These are phyloP conservation scores for Lagopus muta DNA, from an alignment of 2,113 vertebrate genomes.

Conservation along the genomic window DNA sequence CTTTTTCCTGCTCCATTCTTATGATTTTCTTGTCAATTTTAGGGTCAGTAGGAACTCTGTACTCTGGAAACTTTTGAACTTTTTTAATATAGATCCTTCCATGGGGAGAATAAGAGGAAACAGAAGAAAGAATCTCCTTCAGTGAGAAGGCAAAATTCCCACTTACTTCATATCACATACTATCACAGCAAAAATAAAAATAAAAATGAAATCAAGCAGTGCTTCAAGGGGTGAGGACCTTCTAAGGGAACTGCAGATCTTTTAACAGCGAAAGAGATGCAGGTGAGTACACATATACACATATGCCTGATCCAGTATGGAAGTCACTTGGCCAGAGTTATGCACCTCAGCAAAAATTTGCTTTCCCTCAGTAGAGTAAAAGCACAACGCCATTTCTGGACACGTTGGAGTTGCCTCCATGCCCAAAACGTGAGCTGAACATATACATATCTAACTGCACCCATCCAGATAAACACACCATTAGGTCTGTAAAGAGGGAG, in stretches of 20 bases:
- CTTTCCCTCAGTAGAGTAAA: neutral
- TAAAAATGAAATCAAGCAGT: neutral
- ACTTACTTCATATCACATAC: neutral
- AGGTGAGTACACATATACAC: neutral
- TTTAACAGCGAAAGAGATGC: neutral
- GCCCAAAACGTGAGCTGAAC: neutral
- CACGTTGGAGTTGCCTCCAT: neutral
- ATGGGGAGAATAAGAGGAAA: neutral
- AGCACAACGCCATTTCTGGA: neutral
- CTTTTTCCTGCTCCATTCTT: slow-evolving; percentile 88
- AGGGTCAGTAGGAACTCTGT: slow-evolving; percentile 85
- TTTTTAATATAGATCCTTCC: slow-evolving; percentile 91
- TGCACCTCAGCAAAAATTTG: neutral
- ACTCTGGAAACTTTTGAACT: slow-evolving; percentile 86
- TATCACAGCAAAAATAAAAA: neutral
- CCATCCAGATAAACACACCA: neutral
- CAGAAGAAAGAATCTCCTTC: neutral
- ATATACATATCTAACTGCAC: neutral
- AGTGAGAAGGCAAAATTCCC: neutral
- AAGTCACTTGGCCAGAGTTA: neutral
- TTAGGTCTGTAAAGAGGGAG: neutral
- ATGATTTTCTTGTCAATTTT: slow-evolving; percentile 89
- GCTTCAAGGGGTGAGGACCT: neutral
- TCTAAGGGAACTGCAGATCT: neutral
- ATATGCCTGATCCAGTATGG: neutral